Conservation (phyloP, 2,888 invertebrate genomes). For the Melieria omissa region DNA sequence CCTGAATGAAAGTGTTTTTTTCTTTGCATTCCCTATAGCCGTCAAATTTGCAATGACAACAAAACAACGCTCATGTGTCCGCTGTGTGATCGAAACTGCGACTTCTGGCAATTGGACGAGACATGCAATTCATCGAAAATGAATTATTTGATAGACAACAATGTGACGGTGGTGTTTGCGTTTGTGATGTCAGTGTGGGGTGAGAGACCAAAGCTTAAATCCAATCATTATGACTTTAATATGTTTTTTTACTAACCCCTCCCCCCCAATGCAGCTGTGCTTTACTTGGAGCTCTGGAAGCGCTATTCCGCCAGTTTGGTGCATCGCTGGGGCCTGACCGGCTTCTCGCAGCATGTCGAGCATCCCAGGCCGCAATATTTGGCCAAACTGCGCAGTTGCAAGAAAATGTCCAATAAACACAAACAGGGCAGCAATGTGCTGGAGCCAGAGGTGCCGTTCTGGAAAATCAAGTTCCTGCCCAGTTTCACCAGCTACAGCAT, state of each 20-base stretch:
- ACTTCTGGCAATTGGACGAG: constrained; percentile 78
- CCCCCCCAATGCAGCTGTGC: constrained; percentile 66
- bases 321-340: constrained; percentile 85
- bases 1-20: background rate
- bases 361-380: constrained; percentile 83
- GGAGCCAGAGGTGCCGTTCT: constrained; percentile 82
- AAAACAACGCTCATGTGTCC: constrained; percentile 81
- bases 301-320: constrained; percentile 80
- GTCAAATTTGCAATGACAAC: constrained; percentile 71
- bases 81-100: constrained; percentile 79
- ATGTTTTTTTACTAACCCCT: background rate
- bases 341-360: constrained; percentile 78
- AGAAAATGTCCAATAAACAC: constrained; percentile 66
- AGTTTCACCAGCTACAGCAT: constrained; percentile 77
- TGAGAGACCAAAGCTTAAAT: constrained; percentile 49
- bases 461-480: constrained; percentile 78
- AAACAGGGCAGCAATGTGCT: constrained; percentile 71
- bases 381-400: constrained; percentile 70
- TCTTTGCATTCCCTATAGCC: constrained; percentile 52
- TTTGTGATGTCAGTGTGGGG: constrained; percentile 86
- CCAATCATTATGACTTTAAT: background rate
- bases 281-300: constrained; percentile 87
- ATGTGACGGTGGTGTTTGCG: constrained; percentile 81
- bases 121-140: constrained; percentile 79
- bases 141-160: constrained; percentile 86